Evolutionary conservation across 1,140 invertebrate genomes (phyloP), one percentile per base, ranked within the genome.

Genomic region (Galleria mellonella): DNA sequence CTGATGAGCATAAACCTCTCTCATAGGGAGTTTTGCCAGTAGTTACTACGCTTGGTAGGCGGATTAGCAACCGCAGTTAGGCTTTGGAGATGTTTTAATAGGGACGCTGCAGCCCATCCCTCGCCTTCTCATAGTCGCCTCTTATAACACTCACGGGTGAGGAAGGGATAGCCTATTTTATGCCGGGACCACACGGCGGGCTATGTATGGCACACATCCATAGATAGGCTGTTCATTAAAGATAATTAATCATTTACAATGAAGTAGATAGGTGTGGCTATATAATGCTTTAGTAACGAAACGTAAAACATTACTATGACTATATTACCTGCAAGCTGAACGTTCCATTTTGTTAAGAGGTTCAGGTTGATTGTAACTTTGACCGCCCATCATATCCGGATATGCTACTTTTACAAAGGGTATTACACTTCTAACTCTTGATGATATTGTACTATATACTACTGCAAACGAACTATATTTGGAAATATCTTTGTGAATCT

Each of bases 351-450:
- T 77, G 55, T 91, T 89, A 4, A 93, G 63, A 9, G 89, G 89
- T 60, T 93, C 91, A 0, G 88, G 79, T 12, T 86, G 74, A 17
- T 76, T 84, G 0, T 76, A 63, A 12, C 87, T 83, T 11, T 89
- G 81, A 0, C 89, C 89, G 12, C 90, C 89, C 13, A 87, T 77
- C 68, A 94, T 77, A 61, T 94, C 93, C 15, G 93, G 93, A 75
- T 92, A 94, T 1, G 93, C 91, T 2, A 94, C 89, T 81, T 94
- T 94, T 0, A 92, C 89, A 74, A 94, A 93, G 7, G 89, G 88
- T 33, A 91, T 88, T 4, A 94, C 87, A 56, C 90, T 91, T 42
- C 77, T 88, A 0, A 91, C 89, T 52, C 82, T 82, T 33, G 87
- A 89, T 2, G 81, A 64, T 51, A 84, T 72, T 4, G 62, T 84